These are phyloP conservation scores for Gonioctena quinquepunctata DNA, from an alignment of 1,140 invertebrate species.

Conservation along the genomic window DNA sequence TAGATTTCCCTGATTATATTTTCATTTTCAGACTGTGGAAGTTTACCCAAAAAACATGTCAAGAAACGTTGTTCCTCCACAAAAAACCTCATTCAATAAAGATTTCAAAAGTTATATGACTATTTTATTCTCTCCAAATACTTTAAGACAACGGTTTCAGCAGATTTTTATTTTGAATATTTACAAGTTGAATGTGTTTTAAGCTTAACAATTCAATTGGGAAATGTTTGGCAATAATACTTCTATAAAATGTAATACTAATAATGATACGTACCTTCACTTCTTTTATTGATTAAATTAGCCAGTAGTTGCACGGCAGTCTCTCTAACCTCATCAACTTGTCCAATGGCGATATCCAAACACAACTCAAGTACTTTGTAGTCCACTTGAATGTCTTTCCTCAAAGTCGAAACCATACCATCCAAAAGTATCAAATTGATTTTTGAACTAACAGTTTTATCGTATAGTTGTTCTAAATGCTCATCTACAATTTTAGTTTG, in stretches of 20 bases:
- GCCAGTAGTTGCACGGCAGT: constrained; percentile 55
- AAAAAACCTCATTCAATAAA: no score
- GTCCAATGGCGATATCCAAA: constrained; percentile 46
- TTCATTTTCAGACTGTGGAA: no score
- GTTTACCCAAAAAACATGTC: no score
- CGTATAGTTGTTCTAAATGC: constrained; percentile 16
- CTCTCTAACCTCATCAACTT: constrained; percentile 45
- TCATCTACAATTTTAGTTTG: constrained; percentile 20
- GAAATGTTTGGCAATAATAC: background rate
- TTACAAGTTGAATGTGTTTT: no score
- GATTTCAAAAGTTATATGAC: no score
- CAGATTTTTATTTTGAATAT: no score
- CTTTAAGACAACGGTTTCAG: no score
- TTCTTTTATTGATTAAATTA: constrained; percentile 59
- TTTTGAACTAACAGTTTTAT: background rate
- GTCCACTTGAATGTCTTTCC: constrained; percentile 49
- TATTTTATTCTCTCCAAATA: no score
- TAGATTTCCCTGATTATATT: no score
- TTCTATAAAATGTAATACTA: background rate
- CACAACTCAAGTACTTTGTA: constrained; percentile 52
- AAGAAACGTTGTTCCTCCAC: no score
- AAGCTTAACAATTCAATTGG: no score
- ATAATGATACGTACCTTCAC: constrained; percentile 32
- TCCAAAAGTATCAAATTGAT: background rate
- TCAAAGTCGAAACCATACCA: constrained; percentile 30